These are phyloP conservation scores for Noctua comes DNA, from an alignment of 2,888 invertebrate genomes.

Conservation along the genomic window DNA sequence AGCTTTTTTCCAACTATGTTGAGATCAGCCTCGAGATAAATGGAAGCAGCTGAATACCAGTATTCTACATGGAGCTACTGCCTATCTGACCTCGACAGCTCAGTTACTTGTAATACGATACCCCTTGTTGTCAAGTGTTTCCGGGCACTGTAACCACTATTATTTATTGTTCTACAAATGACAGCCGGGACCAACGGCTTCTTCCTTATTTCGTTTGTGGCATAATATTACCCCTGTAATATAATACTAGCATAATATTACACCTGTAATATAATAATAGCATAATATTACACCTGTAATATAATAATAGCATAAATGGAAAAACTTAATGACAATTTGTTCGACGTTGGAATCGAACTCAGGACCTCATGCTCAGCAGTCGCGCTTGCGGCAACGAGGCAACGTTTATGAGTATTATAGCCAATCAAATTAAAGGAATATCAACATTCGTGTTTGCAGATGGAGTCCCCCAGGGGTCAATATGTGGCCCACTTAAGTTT, in stretches of 20 bases:
- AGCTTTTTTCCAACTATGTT: background rate
- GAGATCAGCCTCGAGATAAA: background rate
- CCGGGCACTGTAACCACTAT: background rate
- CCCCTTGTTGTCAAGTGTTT: background rate
- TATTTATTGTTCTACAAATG: background rate
- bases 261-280: no score
- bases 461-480: background rate
- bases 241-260: no score
- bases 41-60: background rate
- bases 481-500: background rate
- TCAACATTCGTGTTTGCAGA: background rate
- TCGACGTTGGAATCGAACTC: background rate
- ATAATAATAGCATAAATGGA: background rate
- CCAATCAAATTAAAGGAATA: background rate
- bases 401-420: background rate
- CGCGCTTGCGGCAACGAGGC: background rate
- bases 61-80: background rate
- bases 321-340: background rate
- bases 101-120: background rate
- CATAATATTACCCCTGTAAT: no score
- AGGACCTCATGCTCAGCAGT: background rate
- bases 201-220: no score
- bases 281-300: no score
- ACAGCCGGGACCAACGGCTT: background rate
- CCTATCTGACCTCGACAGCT: background rate